Conservation (phyloP, 2,113 vertebrate genomes). For the Halichoerus grypus region DNA sequence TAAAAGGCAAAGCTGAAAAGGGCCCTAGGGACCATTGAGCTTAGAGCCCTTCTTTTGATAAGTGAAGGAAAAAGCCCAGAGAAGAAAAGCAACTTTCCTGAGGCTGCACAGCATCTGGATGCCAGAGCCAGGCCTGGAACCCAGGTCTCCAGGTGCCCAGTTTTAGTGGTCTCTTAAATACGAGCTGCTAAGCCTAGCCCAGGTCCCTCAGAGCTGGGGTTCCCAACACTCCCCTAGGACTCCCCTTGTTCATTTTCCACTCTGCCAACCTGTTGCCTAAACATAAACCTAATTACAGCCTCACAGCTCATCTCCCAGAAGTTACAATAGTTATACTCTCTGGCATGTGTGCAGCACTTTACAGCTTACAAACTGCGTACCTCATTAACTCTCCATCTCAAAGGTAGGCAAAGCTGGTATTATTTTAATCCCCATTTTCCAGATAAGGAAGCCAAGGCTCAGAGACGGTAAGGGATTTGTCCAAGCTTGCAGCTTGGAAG, state of each 20-base stretch:
- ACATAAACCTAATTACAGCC: background rate
- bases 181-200: background rate
- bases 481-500: slow-evolving; percentile 38
- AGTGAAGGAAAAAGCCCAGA: background rate
- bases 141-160: background rate
- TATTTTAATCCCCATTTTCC: slow-evolving; percentile 74
- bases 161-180: background rate
- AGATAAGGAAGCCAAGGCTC: slow-evolving; percentile 64
- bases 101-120: background rate
- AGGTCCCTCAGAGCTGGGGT: background rate
- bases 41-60: background rate
- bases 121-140: background rate
- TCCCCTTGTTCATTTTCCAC: background rate
- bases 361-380: background rate
- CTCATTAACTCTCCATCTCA: slow-evolving; percentile 19
- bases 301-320: background rate
- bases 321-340: background rate
- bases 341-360: background rate
- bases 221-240: background rate
- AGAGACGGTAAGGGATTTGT: slow-evolving; percentile 44
- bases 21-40: background rate
- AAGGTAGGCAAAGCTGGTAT: slow-evolving; percentile 54
- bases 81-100: background rate
- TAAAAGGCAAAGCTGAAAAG: background rate
- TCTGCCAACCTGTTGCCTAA: background rate